These are phyloP conservation scores for Dermolepida albohirtum DNA, from an alignment of 2,888 invertebrate genomes.

Conservation along the genomic window DNA sequence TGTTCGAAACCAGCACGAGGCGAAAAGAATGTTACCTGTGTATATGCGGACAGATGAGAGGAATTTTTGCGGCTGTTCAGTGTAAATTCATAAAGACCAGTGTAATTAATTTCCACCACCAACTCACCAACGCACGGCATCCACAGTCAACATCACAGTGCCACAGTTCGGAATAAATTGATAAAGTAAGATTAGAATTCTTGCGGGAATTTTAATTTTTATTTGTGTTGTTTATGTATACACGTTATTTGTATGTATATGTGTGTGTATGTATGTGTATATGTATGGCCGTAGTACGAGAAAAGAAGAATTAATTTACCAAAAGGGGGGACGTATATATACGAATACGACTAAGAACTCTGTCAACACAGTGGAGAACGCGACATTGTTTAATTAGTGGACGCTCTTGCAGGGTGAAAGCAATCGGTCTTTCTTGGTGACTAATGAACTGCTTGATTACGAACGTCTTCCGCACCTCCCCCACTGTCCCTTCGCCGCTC, in stretches of 20 bases:
- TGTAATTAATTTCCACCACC: conserved; percentile 18
- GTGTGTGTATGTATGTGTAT: not conserved
- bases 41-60: not conserved
- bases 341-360: conserved; percentile 39
- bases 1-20: not conserved
- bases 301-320: conserved; percentile 41
- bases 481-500: conserved; percentile 45
- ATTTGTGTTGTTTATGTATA: not conserved
- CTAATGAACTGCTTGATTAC: conserved; percentile 66
- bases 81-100: conserved; percentile 10
- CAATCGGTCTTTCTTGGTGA: conserved; percentile 65
- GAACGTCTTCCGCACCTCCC: conserved; percentile 51
- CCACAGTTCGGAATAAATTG: conserved; percentile 16
- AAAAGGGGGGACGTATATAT: conserved; percentile 21
- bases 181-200: conserved; percentile 35
- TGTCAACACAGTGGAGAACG: conserved; percentile 45
- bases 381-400: conserved; percentile 65
- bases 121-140: conserved; percentile 4
- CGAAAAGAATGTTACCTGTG: conserved; percentile 10
- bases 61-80: conserved; percentile 28
- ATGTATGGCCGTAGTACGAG: conserved; percentile 1
- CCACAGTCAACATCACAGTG: not conserved
- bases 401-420: conserved; percentile 59
- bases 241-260: not conserved
- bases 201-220: conserved; percentile 39